Percentiles rank a stretch among this genome's conserved stretches.
These are phyloP conservation scores for Rhogogaster chlorosoma DNA, from an alignment of 2,888 invertebrate species.

Conservation along the genomic window DNA sequence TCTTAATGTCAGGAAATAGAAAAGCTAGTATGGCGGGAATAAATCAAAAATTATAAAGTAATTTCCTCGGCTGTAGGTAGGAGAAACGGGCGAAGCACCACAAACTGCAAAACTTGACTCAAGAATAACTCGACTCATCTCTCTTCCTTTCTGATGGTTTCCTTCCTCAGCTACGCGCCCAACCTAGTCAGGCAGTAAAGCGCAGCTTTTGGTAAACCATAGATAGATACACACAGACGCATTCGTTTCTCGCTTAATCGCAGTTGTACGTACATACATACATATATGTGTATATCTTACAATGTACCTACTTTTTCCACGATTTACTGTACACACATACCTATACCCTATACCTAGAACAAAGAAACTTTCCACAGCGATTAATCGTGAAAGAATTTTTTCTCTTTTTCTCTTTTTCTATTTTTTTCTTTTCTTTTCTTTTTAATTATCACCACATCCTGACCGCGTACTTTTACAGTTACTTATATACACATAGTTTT, in stretches of 20 bases:
- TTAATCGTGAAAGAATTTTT: background rate
- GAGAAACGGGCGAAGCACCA: constrained; percentile 55
- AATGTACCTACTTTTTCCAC: background rate
- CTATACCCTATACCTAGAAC: background rate
- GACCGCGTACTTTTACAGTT: no score
- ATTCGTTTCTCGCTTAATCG: constrained; percentile 22
- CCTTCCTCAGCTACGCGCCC: constrained; percentile 3
- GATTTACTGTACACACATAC: no score
- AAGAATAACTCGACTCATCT: constrained; percentile 45
- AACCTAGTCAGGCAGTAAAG: background rate
- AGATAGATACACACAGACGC: background rate
- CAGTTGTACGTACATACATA: background rate
- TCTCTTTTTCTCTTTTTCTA: background rate
- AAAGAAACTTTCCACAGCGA: background rate
- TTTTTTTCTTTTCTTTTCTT: background rate
- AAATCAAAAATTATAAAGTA: constrained; percentile 73
- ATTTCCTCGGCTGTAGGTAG: constrained; percentile 65
- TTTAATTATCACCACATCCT: background rate
- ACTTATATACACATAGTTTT: no score
- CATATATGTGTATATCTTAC: background rate
- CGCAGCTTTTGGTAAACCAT: constrained; percentile 25
- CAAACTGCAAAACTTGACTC: constrained; percentile 61
- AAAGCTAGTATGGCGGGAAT: constrained; percentile 53
- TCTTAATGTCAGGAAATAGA: constrained; percentile 1
- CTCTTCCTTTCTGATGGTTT: constrained; percentile 22